Evolutionary conservation across 2,888 invertebrate species (phyloP), one percentile per base, ranked within the genome.

Genomic region (Apomyelois bistriatella): DNA sequence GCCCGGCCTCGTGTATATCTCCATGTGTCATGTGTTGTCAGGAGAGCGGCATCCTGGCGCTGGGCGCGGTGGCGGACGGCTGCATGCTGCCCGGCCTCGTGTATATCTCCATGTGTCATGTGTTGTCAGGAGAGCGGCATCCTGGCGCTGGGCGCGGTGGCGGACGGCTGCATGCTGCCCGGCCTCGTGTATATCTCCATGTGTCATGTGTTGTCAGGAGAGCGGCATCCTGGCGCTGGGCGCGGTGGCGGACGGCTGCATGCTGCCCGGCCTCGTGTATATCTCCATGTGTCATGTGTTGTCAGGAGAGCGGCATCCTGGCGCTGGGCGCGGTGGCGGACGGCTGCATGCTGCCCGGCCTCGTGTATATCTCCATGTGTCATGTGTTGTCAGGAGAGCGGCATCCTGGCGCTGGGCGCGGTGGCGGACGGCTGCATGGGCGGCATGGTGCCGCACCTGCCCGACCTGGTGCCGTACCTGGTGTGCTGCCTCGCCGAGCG

Each of bases 81-180:
- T 97, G 97, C 79, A 98, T 98, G 97, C 92, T 99, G 70, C 96
- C 97, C 0, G 98, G 99, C 88, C 91, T 99, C 56, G 97, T 99
- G 73, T 22, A 5, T 2, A 22, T 22, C 22, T 22, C 22, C 5
- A 22, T 22, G 22, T 5, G 5, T 3, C 22, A 22, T 22, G n/a
- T n/a, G n/a, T n/a, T n/a, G 2, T 3, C 22, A 22, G 22, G 22
- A 22, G 82, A 96, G 97, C 62, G 98, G 97, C 12, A 98, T 98
- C 62, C 87, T 98, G 51, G 98, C 99, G 1, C 90, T 99, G 54
- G 99, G 99, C 61, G 99, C 99, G 43, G 95, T 96, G 60, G 96
- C 96, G 6, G 96, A 96, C 85, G 95, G 99, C 58, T 97, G 97
- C 79, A 98, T 98, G 97, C 92, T 99, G 70, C 96, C 97, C 0